Evolutionary conservation across 2,113 vertebrate genomes (phyloP), one percentile per base, ranked within the genome.

Genomic region (Oncorhynchus gorbuscha): DNA sequence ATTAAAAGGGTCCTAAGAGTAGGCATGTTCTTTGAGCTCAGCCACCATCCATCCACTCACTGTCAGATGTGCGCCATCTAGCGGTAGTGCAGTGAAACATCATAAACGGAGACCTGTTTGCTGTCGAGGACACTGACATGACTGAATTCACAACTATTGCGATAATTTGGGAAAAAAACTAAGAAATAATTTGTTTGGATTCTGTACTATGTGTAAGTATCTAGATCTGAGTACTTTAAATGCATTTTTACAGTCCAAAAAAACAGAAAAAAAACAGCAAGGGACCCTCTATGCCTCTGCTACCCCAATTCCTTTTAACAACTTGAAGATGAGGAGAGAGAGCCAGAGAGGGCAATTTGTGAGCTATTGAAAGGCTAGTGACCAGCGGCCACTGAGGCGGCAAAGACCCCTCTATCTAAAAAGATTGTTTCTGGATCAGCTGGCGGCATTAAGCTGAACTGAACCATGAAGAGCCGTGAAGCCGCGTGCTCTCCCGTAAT

Each of bases 391-490:
- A 84, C 78, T 86, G 74, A 87, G 72, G 90, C 87, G 80, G 69
- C 86, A 84, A 88, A 89, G 84, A 72, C 85, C 76, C 78, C 80
- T 87, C 82, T 72, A 81, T 90, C 85, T 87, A 86, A 86, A 89
- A 90, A 83, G 85, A 91, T 93, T 74, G 24, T 74, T 89, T 83
- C 80, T 90, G 91, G 85, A 93, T 92, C 90, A 91, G 87, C 88
- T 92, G 92, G 16, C 72, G 83, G 83, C 83, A 87, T 86, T 85
- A 81, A 78, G 58, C 14, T 59, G 67, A 86, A 72, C 51, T 89
- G 90, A 91, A 89, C 91, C 90, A 78, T 91, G 91, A 92, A 92
- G 90, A 84, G 73, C 65, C 73, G 80, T 66, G 71, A 55, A 81
- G 81, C 83, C 39, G 65, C 66, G 81, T 79, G 73, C 59, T 55